Percentiles rank a stretch among this genome's conserved stretches.
These are phyloP conservation scores for Sarcophaga carnaria DNA, from an alignment of 2,888 invertebrate species.

Conservation along the genomic window DNA sequence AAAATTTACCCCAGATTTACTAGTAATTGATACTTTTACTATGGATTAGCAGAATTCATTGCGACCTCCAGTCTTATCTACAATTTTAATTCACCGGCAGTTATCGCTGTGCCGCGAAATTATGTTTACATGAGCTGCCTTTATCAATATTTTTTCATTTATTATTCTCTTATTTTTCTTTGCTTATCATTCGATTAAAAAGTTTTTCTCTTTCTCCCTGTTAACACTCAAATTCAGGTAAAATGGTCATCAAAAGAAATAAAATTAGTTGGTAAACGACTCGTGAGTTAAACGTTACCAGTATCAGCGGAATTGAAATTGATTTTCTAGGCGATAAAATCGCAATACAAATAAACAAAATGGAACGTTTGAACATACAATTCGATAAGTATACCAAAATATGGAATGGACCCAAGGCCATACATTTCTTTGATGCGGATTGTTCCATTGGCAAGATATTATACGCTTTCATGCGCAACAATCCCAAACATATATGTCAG, in stretches of 20 bases:
- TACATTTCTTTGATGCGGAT: slow-evolving; percentile 77
- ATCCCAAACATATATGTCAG: slow-evolving; percentile 77
- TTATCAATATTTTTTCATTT: slow-evolving; percentile 6
- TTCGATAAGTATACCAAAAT: slow-evolving; percentile 79
- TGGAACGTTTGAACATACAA: slow-evolving; percentile 75
- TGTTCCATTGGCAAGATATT: slow-evolving; percentile 79
- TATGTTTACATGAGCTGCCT: slow-evolving; percentile 16
- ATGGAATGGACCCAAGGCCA: slow-evolving; percentile 78
- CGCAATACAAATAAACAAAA: slow-evolving; percentile 43
- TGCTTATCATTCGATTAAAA: slow-evolving; percentile 23
- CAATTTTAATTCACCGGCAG: not conserved
- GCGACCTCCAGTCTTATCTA: too few relatives aligned
- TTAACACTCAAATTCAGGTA: slow-evolving; percentile 30
- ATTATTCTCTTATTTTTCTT: not conserved
- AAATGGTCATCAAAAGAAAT: slow-evolving; percentile 23
- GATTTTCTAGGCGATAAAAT: not conserved
- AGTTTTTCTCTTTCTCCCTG: not conserved
- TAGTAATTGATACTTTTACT: too few relatives aligned
- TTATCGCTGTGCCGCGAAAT: slow-evolving; percentile 1
- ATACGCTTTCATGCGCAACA: slow-evolving; percentile 78
- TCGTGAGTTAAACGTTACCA: slow-evolving; percentile 19
- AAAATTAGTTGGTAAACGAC: slow-evolving; percentile 47
- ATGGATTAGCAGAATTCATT: too few relatives aligned
- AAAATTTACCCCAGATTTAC: too few relatives aligned
- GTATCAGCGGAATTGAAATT: slow-evolving; percentile 4